Conservation (phyloP, 2,888 invertebrate genomes). For the Odontothrips loti region DNA sequence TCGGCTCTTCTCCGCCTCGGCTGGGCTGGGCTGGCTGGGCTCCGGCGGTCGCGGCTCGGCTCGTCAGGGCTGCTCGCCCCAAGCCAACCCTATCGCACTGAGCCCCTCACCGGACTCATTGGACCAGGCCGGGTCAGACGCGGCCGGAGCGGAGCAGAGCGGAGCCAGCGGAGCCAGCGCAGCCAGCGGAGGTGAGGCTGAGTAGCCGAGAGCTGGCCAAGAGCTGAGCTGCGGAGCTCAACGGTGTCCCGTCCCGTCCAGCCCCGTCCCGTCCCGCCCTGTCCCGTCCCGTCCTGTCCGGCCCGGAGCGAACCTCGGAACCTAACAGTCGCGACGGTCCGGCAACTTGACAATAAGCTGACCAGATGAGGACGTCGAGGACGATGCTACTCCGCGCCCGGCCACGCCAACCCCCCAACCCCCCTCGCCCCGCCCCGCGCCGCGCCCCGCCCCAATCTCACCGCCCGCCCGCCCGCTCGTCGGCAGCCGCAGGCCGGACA, state of each 20-base stretch:
- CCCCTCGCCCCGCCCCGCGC: neutral
- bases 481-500: neutral
- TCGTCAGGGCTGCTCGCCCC: neutral
- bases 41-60: neutral
- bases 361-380: conserved; percentile 9
- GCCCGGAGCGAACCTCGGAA: neutral
- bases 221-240: neutral
- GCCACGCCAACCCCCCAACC: neutral
- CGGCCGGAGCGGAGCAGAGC: neutral
- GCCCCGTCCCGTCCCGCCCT: neutral
- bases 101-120: neutral
- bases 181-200: neutral
- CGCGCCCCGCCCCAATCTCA: neutral
- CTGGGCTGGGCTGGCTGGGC: no score
- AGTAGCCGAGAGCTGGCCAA: no score
- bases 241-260: neutral
- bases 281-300: neutral
- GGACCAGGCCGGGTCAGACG: neutral
- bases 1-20: no score
- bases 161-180: neutral
- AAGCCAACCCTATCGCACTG: neutral
- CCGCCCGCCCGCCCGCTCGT: neutral
- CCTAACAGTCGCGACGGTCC: conserved; percentile 9
- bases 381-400: neutral
- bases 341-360: conserved; percentile 8